Percentiles rank a stretch among this genome's conserved stretches.
phyloP scores from a whole-genome alignment of 2,113 vertebrate genomes.

The Tenebrosternarchus preto region DNA sequence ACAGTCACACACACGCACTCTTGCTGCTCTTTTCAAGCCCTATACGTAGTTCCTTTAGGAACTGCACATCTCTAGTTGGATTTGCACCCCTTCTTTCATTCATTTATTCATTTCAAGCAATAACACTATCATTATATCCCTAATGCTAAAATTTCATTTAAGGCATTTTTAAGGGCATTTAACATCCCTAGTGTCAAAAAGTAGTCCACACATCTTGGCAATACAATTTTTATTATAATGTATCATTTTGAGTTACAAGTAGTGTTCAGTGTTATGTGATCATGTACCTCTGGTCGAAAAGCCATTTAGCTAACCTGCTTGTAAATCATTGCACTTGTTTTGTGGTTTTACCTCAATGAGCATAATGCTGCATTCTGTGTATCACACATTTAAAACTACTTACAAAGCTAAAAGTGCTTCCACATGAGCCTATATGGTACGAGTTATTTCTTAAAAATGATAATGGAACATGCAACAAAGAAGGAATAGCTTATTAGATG shows the following conservation, averaged over 20 bases:
- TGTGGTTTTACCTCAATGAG: neutral
- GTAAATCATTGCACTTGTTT: conserved; percentile 25
- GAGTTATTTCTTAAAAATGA: neutral
- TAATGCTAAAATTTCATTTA: conserved; percentile 16
- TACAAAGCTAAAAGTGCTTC: neutral
- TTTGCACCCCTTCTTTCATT: neutral
- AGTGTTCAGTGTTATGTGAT: neutral
- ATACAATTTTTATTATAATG: neutral
- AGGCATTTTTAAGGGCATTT: neutral
- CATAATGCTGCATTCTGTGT: neutral
- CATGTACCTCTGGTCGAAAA: neutral
- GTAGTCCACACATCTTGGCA: neutral
- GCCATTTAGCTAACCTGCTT: conserved; percentile 6
- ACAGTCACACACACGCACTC: no score
- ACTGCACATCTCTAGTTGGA: no score
- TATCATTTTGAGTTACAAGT: neutral
- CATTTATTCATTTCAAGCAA: neutral
- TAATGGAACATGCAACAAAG: neutral
- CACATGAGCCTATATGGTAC: neutral
- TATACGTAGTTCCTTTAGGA: no score
- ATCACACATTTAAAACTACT: neutral
- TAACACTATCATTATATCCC: neutral
- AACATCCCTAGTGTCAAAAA: neutral
- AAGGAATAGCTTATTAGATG: neutral
- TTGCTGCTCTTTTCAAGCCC: no score